Percentiles rank a stretch among this genome's conserved stretches.
Evolutionary conservation across 2,797 vertebrate species (phyloP).

Genomic region (Emys orbicularis): DNA sequence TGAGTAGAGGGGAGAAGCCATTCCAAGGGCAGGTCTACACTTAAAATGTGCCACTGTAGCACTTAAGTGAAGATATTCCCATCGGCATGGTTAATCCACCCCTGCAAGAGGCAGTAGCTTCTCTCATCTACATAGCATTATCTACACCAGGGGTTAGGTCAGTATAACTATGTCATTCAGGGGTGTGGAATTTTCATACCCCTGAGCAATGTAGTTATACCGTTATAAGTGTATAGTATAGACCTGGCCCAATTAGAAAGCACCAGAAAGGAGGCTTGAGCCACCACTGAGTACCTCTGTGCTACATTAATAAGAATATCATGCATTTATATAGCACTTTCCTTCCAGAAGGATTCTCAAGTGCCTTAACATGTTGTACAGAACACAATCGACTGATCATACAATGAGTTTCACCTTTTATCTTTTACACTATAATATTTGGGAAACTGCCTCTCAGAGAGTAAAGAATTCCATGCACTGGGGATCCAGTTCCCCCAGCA

Average conservation of each 20-base stretch:
- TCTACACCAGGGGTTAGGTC: too few species aligned
- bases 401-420: slow-evolving; percentile 33
- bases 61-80: not conserved
- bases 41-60: not conserved
- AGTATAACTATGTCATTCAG: not conserved
- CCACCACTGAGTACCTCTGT: not conserved
- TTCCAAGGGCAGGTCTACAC: not conserved
- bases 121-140: too few species aligned
- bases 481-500: not conserved
- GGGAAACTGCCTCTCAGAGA: not conserved
- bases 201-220: not conserved
- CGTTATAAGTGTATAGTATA: not conserved
- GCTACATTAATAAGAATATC: not conserved
- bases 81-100: not conserved
- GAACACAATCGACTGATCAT: not conserved
- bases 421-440: not conserved
- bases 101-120: too few species aligned
- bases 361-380: not conserved
- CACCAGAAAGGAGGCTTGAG: not conserved
- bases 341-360: slow-evolving; percentile 5
- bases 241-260: not conserved
- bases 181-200: not conserved
- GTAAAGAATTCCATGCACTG: not conserved
- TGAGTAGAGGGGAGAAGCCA: not conserved
- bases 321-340: slow-evolving; percentile 32